Percentiles rank a stretch among this genome's conserved stretches.
phyloP scores from a whole-genome alignment of 2,797 vertebrate species.

The Platyrinchus mystaceus region DNA sequence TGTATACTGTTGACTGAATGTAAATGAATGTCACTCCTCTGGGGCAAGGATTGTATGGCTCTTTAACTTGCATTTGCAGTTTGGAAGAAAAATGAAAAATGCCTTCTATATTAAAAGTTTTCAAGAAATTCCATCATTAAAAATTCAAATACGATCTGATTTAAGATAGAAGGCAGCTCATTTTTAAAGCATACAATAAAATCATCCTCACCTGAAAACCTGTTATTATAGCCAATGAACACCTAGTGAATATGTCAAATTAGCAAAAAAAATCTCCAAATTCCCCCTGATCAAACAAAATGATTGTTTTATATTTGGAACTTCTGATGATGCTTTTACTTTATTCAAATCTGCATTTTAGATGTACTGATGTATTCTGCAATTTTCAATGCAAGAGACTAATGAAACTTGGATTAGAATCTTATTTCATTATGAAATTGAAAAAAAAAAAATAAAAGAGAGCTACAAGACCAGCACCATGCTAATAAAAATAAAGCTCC shows the following conservation, averaged over 20 bases:
- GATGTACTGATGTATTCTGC: not conserved
- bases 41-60: not conserved
- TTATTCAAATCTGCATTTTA: not conserved
- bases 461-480: not conserved
- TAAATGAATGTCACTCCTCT: not conserved
- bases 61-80: not conserved
- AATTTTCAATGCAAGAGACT: not conserved
- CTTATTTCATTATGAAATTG: not conserved
- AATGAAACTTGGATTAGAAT: not conserved
- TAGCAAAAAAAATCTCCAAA: not conserved
- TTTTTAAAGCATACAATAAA: not conserved
- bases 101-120: not conserved
- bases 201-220: not conserved
- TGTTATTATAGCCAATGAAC: not conserved
- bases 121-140: not conserved
- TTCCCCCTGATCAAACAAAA: not conserved
- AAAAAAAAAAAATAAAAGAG: no score
- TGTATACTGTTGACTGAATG: not conserved
- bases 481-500: not conserved
- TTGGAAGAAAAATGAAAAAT: not conserved
- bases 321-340: not conserved
- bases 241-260: not conserved
- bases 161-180: not conserved
- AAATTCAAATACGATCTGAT: not conserved
- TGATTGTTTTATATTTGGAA: not conserved